A percentile compares a stretch with the other conserved stretches of the same genome.
Conservation (phyloP, 2,797 vertebrate genomes). For the Pangasius mekongensis region DNA sequence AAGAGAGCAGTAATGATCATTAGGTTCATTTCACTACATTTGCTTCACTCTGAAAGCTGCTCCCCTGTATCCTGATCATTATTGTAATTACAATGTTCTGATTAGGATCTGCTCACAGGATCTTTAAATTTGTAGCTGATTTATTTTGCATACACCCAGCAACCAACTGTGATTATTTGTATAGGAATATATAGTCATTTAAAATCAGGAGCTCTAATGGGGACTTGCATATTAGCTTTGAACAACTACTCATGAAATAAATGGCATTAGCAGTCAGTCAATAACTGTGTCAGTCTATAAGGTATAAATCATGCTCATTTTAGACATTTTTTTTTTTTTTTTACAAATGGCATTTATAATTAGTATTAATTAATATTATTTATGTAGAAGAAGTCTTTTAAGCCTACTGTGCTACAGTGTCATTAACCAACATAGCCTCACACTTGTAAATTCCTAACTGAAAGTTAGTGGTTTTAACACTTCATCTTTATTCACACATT, state of each 20-base stretch:
- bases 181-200: background rate
- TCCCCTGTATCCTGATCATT: constrained; percentile 29
- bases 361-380: background rate
- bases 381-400: background rate
- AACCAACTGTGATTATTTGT: constrained; percentile 2
- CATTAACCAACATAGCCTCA: background rate
- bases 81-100: constrained; percentile 31
- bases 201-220: background rate
- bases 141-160: background rate
- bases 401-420: background rate
- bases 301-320: background rate
- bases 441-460: background rate
- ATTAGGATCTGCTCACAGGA: constrained; percentile 29
- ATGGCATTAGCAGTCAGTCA: background rate
- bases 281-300: background rate
- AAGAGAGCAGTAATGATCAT: constrained; percentile 17
- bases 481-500: background rate
- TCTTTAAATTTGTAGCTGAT: constrained; percentile 18
- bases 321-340: background rate
- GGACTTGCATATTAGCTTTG: background rate
- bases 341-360: background rate
- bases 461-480: background rate
- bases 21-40: constrained; percentile 37
- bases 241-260: background rate
- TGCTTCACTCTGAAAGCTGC: constrained; percentile 16